A percentile compares a stretch with the other conserved stretches of the same genome.
These are phyloP conservation scores for Diadumene lineata DNA, from an alignment of 92 coral and sea anemone species.

Conservation along the genomic window DNA sequence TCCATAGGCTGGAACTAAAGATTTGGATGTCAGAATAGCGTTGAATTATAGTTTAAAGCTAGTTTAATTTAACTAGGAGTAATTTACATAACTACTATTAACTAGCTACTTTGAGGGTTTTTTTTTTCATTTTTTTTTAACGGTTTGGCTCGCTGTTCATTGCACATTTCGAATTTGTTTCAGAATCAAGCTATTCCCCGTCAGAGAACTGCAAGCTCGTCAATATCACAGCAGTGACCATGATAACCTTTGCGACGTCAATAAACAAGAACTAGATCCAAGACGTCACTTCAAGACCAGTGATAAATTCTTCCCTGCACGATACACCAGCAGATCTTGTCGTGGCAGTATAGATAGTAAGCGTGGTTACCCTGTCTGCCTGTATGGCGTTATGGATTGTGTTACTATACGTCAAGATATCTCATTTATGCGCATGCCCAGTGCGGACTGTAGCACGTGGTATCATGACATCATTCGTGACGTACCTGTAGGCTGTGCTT, in stretches of 20 bases:
- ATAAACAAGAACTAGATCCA: slow-evolving; percentile 29
- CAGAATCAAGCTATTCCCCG: no score
- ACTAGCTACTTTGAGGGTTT: no score
- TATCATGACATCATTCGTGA: slow-evolving; percentile 40
- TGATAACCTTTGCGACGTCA: slow-evolving; percentile 4
- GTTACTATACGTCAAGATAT: slow-evolving; percentile 34
- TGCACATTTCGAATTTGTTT: no score
- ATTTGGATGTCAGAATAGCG: no score
- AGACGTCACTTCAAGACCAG: slow-evolving; percentile 40
- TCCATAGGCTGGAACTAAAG: no score
- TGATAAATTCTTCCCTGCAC: slow-evolving; percentile 47
- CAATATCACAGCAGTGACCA: background rate
- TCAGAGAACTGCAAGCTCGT: background rate
- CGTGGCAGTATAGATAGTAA: slow-evolving; percentile 19
- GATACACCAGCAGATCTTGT: slow-evolving; percentile 32
- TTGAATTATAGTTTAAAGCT: no score
- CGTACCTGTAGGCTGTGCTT: slow-evolving; percentile 65
- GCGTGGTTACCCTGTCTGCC: slow-evolving; percentile 14
- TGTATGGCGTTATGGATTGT: slow-evolving; percentile 43
- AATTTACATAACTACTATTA: no score
- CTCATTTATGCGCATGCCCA: slow-evolving; percentile 50
- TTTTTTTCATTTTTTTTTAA: no score
- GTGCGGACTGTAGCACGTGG: slow-evolving; percentile 47
- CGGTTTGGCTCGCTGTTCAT: no score
- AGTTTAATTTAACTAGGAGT: no score